Base-by-base conservation (phyloP, 2,888 invertebrate genomes). In the Molorchus minor region DNA sequence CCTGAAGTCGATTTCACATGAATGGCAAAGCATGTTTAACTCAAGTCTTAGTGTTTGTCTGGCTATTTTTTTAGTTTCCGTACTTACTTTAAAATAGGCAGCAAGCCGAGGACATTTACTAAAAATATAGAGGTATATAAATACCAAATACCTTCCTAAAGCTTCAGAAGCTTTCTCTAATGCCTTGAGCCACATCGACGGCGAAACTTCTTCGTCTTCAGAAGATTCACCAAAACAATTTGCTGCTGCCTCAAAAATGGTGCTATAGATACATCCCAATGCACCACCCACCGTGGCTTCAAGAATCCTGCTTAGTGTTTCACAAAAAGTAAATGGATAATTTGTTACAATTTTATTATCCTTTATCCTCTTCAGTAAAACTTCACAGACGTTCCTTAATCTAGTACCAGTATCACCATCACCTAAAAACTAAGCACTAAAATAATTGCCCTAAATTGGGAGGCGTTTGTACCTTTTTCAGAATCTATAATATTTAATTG, bases 261-360 rank as follows among this genome's bases (percentile, higher is more conserved):
- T 82, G 60, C 90, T 88, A 81, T 93, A 93, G 40, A 94, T 82
- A 1, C 89, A 93, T 0, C 93, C 93, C 0, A 91, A 88, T 0
- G 91, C 88, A 0, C 94, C 93, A 0, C 92, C 92, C 86, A 93
- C 90, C 43, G 83, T 82, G 13, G 84, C 84, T 74, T 92, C 91
- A 0, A 89, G 87, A 3, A 89, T 81, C 64, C 84, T 84, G 0
- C 88, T 86, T 38, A 81, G 52, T 19, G 69, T 66, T 55, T 75
- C 71, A 36, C 81, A 77, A 51, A 79, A 74, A 4, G 73, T 70
- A 62, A 75, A 78, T 1, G 79, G 78, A 62, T 72, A 73, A 7
- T 67, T 58, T 7, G 61, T 51, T 21, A 72, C 65, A 1, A 80
- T 21, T 57, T 71, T 73, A 3, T 72, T 67, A 3, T 61, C 55